Percentiles rank a stretch among this genome's conserved stretches.
phyloP scores from a whole-genome alignment of 2,797 vertebrate species.

The Pipistrellus pipistrellus region DNA sequence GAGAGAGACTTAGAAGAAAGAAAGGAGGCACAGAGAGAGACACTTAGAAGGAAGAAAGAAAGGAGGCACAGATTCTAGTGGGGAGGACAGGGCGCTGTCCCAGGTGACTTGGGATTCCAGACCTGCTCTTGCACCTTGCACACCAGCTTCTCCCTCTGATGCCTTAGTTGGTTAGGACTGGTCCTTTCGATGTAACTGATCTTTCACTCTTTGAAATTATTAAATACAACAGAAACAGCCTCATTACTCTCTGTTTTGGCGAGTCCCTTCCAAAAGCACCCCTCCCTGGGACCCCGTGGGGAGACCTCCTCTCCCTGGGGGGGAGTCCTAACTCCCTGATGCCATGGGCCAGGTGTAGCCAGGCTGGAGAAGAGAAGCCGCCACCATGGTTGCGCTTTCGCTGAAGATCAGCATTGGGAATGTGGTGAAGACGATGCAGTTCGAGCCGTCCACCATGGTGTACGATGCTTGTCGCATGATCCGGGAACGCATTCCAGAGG shows the following conservation, averaged over 20 bases:
- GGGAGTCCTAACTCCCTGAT: constrained; percentile 42
- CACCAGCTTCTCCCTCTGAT: neutral
- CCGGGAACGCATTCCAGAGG: constrained; percentile 96
- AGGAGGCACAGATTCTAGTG: neutral
- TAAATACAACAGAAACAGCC: constrained; percentile 28
- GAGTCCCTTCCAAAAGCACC: constrained; percentile 11
- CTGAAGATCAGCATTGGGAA: constrained; percentile 98
- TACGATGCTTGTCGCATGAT: constrained; percentile 98
- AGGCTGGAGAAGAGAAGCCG: constrained; percentile 84
- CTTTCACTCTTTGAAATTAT: constrained; percentile 45
- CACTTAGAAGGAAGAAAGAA: constrained; percentile 1
- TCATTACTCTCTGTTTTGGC: neutral
- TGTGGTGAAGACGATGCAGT: constrained; percentile 99
- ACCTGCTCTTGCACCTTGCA: neutral
- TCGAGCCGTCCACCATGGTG: constrained; percentile 98
- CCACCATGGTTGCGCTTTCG: constrained; percentile 98
- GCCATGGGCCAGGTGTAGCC: constrained; percentile 82
- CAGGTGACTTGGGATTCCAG: constrained; percentile 6
- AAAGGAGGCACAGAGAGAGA: neutral
- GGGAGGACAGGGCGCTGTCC: neutral
- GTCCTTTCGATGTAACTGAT: neutral
- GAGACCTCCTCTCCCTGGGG: neutral
- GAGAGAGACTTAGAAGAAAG: too few relatives aligned
- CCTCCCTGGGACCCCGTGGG: neutral
- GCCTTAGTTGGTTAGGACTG: neutral